phyloP scores from a whole-genome alignment of 2,113 vertebrate species.

The Jaculus jaculus region DNA sequence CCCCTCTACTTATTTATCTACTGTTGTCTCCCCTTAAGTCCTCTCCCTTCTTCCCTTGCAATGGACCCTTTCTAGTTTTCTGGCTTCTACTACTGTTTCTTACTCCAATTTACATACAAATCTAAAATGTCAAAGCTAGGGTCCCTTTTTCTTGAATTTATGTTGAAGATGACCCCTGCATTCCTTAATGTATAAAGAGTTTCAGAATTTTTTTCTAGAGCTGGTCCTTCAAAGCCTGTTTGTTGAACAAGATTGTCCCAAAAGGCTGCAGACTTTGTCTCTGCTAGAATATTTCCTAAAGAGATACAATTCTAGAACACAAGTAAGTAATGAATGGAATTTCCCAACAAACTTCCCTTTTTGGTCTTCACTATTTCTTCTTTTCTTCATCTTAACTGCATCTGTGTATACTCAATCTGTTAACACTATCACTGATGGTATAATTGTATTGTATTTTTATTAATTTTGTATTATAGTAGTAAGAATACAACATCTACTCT shows the following conservation, averaged over 20 bases:
- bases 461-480: not conserved
- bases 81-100: too few relatives aligned
- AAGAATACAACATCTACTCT: not conserved
- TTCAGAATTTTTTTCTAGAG: conserved; percentile 1
- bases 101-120: too few relatives aligned
- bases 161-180: not conserved
- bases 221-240: not conserved
- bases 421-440: not conserved
- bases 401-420: not conserved
- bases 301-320: not conserved
- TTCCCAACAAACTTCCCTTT: not conserved
- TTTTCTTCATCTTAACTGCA: not conserved
- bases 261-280: not conserved
- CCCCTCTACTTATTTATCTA: too few relatives aligned
- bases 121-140: too few relatives aligned
- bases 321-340: not conserved
- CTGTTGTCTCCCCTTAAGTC: too few relatives aligned
- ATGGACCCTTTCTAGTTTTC: too few relatives aligned
- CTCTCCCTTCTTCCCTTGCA: too few relatives aligned
- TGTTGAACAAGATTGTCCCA: conserved; percentile 12
- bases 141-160: not conserved
- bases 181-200: not conserved
- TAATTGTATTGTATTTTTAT: not conserved
- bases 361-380: not conserved
- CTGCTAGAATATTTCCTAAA: not conserved